Evolutionary conservation across 2,797 vertebrate genomes (phyloP), one percentile per base, ranked within the genome.

Genomic region (Sphenopsis melanotis): DNA sequence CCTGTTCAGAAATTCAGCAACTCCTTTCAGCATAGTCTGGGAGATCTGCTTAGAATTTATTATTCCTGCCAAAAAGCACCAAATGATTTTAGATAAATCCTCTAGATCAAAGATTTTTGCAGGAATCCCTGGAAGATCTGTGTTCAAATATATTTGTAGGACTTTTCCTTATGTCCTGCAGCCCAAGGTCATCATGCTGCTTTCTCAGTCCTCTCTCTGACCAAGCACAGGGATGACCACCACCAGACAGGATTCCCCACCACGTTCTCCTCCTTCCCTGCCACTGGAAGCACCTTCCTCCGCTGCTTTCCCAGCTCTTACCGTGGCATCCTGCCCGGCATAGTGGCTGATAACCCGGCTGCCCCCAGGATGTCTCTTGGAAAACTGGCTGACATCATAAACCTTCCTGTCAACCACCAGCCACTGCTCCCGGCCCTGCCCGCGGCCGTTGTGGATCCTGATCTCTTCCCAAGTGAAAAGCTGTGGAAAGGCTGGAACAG

Each of bases 311-410:
- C 55, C 15, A 50, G 55, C 13, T 52, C 96, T 95, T 94, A 97
- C 96, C 94, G 96, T 97, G 44, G 95, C 96, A 18, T 97, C 96
- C n/a, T 97, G 96, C 55, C 96, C 96, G 1, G 95, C 96, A 2
- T 97, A 97, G 86, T 97, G 96, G 21, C 74, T 30, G n/a, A 97
- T 21, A 15, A 97, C 93, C 20, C 86, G 37, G 36, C 77, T 92
- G 63, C 96, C 96, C 39, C 96, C 96, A 0, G 96, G 96, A 56
- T 97, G 96, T 0, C 3, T 56, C 24, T 56, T 65, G 93, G 93
- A 82, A 15, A 97, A 97, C 12, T 3, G 3, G 83, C 63, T 82
- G 59, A 94, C 63, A 34, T 97, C 88, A 1, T 97, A 97, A 59
- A 97, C 94, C 24, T 94, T 96, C 90, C 96, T 95, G 74, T 96